Conservation (phyloP, 2,113 vertebrate species). For the Callospermophilus lateralis region DNA sequence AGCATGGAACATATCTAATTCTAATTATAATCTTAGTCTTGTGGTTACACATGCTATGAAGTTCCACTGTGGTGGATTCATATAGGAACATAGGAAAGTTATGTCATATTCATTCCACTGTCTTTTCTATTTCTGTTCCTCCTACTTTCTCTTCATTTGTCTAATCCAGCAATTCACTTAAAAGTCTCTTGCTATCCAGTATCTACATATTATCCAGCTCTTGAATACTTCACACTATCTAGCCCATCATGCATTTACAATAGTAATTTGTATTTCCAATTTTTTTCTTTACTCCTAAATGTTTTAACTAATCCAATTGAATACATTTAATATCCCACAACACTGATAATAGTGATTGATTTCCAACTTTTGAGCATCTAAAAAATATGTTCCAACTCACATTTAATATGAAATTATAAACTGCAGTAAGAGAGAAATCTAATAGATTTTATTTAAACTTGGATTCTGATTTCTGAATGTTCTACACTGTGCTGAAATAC, state of each 20-base stretch:
- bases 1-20: too few relatives aligned
- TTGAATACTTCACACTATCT: background rate
- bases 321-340: background rate
- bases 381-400: background rate
- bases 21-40: too few relatives aligned
- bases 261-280: background rate
- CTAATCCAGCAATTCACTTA: background rate
- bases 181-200: background rate
- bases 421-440: background rate
- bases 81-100: too few relatives aligned
- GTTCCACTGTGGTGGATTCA: too few relatives aligned
- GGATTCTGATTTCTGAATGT: slow-evolving; percentile 53
- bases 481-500: background rate
- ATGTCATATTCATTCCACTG: too few relatives aligned
- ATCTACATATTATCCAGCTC: background rate
- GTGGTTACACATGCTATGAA: too few relatives aligned
- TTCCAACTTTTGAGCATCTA: slow-evolving; percentile 27
- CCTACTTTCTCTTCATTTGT: too few relatives aligned
- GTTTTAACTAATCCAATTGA: background rate
- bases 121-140: too few relatives aligned
- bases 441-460: slow-evolving; percentile 36
- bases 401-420: slow-evolving; percentile 17
- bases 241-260: background rate
- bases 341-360: background rate
- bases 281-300: background rate